These are phyloP conservation scores for Musca domestica DNA, from an alignment of 1,140 invertebrate species.

Conservation along the genomic window DNA sequence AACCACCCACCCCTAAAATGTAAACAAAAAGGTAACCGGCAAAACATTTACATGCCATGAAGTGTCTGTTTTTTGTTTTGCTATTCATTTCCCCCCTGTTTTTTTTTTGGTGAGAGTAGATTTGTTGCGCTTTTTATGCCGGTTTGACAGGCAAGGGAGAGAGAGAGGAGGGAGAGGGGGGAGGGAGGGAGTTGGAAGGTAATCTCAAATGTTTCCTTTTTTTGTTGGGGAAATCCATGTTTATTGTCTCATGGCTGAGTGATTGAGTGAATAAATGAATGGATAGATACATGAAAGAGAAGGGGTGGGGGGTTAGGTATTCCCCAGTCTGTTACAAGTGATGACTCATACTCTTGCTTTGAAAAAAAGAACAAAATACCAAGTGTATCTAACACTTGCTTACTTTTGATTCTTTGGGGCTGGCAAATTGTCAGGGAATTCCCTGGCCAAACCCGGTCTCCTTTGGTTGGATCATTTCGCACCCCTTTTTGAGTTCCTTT, in stretches of 20 bases:
- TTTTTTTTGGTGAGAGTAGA: constrained; percentile 5
- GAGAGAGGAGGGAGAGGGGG: too few species aligned
- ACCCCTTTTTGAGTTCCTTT: not conserved
- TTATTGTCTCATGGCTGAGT: constrained; percentile 1
- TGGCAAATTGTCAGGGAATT: too few species aligned
- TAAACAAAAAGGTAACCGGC: not conserved
- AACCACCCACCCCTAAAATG: not conserved
- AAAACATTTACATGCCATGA: not conserved
- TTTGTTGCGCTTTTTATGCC: constrained; percentile 20
- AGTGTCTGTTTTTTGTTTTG: too few species aligned
- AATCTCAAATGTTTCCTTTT: constrained; percentile 2
- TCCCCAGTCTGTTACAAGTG: not conserved
- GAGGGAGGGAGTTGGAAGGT: not conserved
- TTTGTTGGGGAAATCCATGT: constrained; percentile 9
- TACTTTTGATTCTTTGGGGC: too few species aligned
- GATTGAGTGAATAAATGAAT: not conserved
- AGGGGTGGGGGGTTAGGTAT: not conserved
- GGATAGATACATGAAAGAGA: not conserved
- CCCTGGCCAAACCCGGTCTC: too few species aligned
- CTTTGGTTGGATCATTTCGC: too few species aligned
- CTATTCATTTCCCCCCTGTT: not conserved
- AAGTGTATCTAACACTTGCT: not conserved
- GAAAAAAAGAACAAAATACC: constrained; percentile 4
- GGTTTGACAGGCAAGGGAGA: not conserved
- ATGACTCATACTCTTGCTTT: constrained; percentile 2